Conservation (phyloP, 2,888 invertebrate species). For the Ectobius pallidus region DNA sequence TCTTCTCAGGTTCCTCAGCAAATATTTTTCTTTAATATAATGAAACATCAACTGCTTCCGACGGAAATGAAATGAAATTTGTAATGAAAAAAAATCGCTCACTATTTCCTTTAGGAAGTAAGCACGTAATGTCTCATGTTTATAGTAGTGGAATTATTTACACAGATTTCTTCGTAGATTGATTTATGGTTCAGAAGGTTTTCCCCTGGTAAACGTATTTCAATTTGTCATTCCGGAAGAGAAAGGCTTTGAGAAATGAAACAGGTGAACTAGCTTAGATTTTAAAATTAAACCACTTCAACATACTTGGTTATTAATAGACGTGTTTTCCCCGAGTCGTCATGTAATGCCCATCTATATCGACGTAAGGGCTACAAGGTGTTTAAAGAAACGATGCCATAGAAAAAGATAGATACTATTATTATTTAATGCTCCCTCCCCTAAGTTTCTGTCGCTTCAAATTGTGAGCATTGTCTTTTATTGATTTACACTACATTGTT, state of each 20-base stretch:
- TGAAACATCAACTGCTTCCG: background rate
- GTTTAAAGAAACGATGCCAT: too few relatives aligned
- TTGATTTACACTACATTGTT: too few relatives aligned
- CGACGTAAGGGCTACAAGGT: too few relatives aligned
- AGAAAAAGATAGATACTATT: too few relatives aligned
- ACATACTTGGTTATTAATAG: background rate
- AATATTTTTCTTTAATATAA: too few relatives aligned
- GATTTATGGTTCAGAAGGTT: constrained; percentile 5
- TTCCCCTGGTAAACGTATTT: background rate
- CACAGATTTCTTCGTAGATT: background rate
- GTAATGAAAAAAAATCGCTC: background rate
- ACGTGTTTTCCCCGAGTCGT: too few relatives aligned
- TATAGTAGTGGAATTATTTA: background rate
- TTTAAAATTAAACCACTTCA: constrained; percentile 11
- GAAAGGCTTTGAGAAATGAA: background rate
- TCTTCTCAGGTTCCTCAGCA: too few relatives aligned
- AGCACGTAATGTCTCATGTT: background rate
- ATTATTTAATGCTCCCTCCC: too few relatives aligned
- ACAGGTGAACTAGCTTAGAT: background rate
- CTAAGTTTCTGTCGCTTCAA: too few relatives aligned
- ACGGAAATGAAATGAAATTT: background rate
- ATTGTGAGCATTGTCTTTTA: too few relatives aligned
- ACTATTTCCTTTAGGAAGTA: background rate
- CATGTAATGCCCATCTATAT: too few relatives aligned
- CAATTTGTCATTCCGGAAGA: background rate